These are phyloP conservation scores for Drosophila acutilabella DNA, from an alignment of 2,888 invertebrate genomes.

Conservation along the genomic window DNA sequence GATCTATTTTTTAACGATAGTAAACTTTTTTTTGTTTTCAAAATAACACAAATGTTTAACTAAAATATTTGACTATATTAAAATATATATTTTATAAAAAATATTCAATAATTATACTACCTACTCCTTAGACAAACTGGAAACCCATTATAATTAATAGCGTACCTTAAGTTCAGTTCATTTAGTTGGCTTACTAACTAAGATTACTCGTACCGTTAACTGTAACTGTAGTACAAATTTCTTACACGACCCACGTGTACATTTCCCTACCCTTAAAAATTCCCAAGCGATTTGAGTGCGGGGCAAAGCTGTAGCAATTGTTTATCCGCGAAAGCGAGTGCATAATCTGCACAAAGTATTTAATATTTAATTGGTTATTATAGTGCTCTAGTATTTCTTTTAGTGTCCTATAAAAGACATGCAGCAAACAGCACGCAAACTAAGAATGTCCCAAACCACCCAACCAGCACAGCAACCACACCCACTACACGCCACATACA, in stretches of 20 bases:
- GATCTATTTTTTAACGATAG: too few species aligned
- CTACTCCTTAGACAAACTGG: too few species aligned
- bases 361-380: constrained; percentile 58
- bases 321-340: constrained; percentile 18
- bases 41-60: too few species aligned
- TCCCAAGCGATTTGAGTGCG: constrained; percentile 7
- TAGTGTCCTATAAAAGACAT: constrained; percentile 66
- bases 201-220: not conserved
- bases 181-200: too few species aligned
- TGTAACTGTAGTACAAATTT: not conserved
- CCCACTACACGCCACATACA: constrained; percentile 42
- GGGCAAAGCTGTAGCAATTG: constrained; percentile 10
- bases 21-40: too few species aligned
- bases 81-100: too few species aligned
- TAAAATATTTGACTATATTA: too few species aligned
- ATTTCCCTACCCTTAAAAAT: constrained; percentile 1
- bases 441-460: constrained; percentile 30
- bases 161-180: too few species aligned
- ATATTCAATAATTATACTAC: too few species aligned
- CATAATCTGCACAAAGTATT: constrained; percentile 34
- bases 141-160: too few species aligned
- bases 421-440: constrained; percentile 63
- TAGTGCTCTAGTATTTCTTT: constrained; percentile 54
- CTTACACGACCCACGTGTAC: not conserved
- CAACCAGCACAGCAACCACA: constrained; percentile 43